A percentile compares a stretch with the other conserved stretches of the same genome.
Evolutionary conservation across 2,113 vertebrate species (phyloP).

Genomic region (Copsychus sechellarum): DNA sequence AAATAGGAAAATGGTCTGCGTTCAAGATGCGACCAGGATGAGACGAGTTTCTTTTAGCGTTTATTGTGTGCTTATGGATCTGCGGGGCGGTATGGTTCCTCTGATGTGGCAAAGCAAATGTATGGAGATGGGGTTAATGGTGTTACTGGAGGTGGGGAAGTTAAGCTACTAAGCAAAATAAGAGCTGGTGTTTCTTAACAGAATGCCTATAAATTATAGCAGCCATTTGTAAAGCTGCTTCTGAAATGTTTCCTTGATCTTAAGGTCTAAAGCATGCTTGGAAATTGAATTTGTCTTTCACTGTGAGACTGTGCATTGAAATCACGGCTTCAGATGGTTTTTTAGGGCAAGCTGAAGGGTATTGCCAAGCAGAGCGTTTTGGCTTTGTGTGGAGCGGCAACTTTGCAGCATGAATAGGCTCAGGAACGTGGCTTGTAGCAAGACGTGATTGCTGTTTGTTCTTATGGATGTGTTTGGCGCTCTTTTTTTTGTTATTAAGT

Average conservation of each 20-base stretch:
- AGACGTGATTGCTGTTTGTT: fast-evolving
- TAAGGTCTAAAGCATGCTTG: background rate
- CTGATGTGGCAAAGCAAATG: background rate
- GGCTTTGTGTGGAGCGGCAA: background rate
- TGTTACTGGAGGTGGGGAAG: background rate
- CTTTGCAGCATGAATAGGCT: background rate
- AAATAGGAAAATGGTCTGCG: slow-evolving; percentile 2
- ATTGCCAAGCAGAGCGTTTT: background rate
- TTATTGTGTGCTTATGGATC: background rate
- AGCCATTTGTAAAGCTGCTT: background rate
- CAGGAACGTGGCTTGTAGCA: background rate
- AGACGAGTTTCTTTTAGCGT: background rate
- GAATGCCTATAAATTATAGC: background rate
- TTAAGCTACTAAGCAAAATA: background rate
- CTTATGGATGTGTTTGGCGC: background rate
- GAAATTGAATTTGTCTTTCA: background rate
- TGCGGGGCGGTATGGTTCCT: background rate
- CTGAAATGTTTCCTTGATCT: background rate
- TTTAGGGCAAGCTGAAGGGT: background rate
- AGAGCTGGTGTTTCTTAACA: background rate
- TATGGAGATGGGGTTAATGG: background rate
- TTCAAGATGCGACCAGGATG: slow-evolving; percentile 47
- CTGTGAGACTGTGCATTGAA: background rate
- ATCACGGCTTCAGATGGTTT: background rate
- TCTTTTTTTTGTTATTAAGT: background rate